Evolutionary conservation across 2,888 invertebrate genomes (phyloP).

Genomic region (Abrostola tripartita): DNA sequence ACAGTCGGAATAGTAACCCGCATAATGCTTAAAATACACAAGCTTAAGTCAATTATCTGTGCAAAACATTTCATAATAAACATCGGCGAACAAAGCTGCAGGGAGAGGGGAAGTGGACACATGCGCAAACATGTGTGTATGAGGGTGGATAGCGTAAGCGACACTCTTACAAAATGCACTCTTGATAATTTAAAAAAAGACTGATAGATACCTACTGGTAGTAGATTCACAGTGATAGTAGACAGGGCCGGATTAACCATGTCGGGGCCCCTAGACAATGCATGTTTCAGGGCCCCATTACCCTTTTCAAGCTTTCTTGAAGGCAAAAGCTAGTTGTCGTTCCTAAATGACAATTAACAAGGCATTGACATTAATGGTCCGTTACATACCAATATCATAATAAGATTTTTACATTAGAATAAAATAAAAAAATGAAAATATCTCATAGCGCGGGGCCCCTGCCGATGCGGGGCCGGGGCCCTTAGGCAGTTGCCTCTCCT

Average conservation of each 20-base stretch:
- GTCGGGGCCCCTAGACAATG: too few relatives aligned
- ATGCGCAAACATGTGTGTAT: slow-evolving; percentile 38
- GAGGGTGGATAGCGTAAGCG: slow-evolving; percentile 35
- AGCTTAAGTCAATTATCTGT: slow-evolving; percentile 65
- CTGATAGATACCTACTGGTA: slow-evolving; percentile 16
- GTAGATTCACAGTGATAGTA: slow-evolving; percentile 2
- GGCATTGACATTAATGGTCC: too few relatives aligned
- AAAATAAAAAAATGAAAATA: too few relatives aligned
- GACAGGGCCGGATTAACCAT: too few relatives aligned
- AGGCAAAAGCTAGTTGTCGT: too few relatives aligned
- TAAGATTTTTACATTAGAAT: too few relatives aligned
- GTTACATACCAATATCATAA: too few relatives aligned
- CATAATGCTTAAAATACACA: slow-evolving; percentile 53
- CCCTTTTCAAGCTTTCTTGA: background rate
- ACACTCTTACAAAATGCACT: slow-evolving; percentile 48
- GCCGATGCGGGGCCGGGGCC: too few relatives aligned
- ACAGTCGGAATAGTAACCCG: slow-evolving; percentile 22
- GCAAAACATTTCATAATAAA: slow-evolving; percentile 64
- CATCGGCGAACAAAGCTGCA: slow-evolving; percentile 52
- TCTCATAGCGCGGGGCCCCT: too few relatives aligned
- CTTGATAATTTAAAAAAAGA: slow-evolving; percentile 41
- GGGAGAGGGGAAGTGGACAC: slow-evolving; percentile 41
- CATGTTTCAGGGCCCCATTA: too few relatives aligned
- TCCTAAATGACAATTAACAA: too few relatives aligned
- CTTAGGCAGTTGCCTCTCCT: too few relatives aligned